Conservation (phyloP, 1,140 invertebrate genomes). For the Luehdorfia chinensis region DNA sequence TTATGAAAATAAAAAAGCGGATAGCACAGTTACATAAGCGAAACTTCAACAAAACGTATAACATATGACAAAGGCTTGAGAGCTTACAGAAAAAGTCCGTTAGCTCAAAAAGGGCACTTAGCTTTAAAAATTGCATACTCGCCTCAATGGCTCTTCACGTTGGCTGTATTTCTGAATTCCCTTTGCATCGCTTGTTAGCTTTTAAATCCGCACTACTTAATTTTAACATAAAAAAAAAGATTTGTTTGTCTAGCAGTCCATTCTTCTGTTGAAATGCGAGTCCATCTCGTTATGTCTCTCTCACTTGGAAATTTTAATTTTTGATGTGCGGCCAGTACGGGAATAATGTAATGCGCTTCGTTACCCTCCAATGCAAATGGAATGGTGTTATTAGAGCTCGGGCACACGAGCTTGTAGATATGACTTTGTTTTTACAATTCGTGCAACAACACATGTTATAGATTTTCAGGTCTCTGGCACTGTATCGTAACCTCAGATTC, state of each 20-base stretch:
- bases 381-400: background rate
- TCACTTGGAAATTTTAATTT: conserved; percentile 4
- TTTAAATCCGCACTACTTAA: conserved; percentile 24
- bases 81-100: conserved; percentile 17
- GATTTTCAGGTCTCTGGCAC: too few relatives aligned
- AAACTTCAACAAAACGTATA: conserved; percentile 6
- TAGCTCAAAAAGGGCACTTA: conserved; percentile 25
- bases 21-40: conserved; percentile 9
- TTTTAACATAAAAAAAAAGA: conserved; percentile 14
- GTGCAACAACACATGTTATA: too few relatives aligned
- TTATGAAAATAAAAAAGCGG: conserved; percentile 15
- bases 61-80: conserved; percentile 7
- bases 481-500: too few relatives aligned
- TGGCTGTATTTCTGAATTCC: conserved; percentile 20
- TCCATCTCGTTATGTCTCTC: conserved; percentile 10
- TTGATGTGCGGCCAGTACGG: conserved; percentile 1
- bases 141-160: conserved; percentile 19
- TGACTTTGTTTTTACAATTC: too few relatives aligned
- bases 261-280: conserved; percentile 5
- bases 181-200: conserved; percentile 24
- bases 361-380: background rate
- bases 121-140: conserved; percentile 27
- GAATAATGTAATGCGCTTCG: conserved; percentile 2
- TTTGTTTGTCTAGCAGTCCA: conserved; percentile 12
- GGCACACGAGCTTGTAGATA: too few relatives aligned